A percentile compares a stretch with the other conserved stretches of the same genome.
Evolutionary conservation across 2,797 vertebrate species (phyloP).

Genomic region (Helostoma temminkii): DNA sequence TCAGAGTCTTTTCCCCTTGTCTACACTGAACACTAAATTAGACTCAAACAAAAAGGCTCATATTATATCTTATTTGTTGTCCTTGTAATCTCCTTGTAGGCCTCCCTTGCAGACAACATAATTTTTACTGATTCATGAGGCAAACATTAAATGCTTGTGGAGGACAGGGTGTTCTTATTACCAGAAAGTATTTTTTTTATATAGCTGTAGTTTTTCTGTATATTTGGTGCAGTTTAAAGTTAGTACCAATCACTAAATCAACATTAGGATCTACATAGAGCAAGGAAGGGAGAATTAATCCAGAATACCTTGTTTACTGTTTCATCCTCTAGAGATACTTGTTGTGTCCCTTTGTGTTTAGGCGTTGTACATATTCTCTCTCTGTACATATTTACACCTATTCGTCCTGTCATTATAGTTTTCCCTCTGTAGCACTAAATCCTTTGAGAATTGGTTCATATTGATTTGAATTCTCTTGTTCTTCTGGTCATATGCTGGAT

Average conservation of each 20-base stretch:
- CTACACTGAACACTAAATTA: conserved; percentile 27
- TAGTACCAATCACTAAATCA: conserved; percentile 39
- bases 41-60: conserved; percentile 32
- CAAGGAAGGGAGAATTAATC: conserved; percentile 18
- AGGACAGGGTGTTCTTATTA: conserved; percentile 47
- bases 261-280: conserved; percentile 22
- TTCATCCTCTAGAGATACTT: conserved; percentile 43
- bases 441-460: conserved; percentile 29
- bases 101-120: conserved; percentile 41
- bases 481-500: conserved; percentile 40
- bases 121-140: conserved; percentile 61
- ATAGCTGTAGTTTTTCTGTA: conserved; percentile 17
- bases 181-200: conserved; percentile 40
- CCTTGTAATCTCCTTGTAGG: conserved; percentile 61
- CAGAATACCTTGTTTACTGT: conserved; percentile 40
- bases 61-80: conserved; percentile 37
- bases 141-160: conserved; percentile 52
- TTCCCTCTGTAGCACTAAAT: conserved; percentile 28
- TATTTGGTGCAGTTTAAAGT: conserved; percentile 49
- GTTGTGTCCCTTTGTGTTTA: conserved; percentile 32
- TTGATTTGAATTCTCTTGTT: conserved; percentile 49
- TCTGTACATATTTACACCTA: conserved; percentile 41
- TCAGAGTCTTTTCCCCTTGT: conserved; percentile 7
- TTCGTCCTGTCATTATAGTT: conserved; percentile 37
- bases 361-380: conserved; percentile 39